Evolutionary conservation across 1,140 invertebrate genomes (phyloP).

Genomic region (Drosophila serrata): DNA sequence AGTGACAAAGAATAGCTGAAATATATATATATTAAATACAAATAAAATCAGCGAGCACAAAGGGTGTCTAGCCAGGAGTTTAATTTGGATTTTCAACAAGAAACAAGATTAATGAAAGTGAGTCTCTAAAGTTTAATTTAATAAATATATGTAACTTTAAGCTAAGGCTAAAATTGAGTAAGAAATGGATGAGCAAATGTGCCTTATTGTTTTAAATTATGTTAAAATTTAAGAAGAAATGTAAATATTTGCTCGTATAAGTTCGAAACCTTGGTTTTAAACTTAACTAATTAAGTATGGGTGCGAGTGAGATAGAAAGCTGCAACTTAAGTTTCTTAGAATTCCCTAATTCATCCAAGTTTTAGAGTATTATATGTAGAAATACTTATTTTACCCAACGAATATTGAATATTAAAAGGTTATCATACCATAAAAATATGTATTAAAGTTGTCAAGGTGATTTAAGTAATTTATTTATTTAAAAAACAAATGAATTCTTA

Average conservation of each 20-base stretch:
- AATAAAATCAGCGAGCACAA: background rate
- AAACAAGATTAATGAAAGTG: conserved; percentile 5
- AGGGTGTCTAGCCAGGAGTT: conserved; percentile 24
- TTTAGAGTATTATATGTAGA: too few species aligned
- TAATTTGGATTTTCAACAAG: background rate
- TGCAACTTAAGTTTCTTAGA: too few species aligned
- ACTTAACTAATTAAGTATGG: too few species aligned
- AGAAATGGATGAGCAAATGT: too few species aligned
- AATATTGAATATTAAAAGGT: background rate
- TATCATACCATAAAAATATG: too few species aligned
- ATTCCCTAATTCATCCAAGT: too few species aligned
- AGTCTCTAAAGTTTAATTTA: conserved; percentile 2
- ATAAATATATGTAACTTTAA: background rate
- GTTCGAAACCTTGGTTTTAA: too few species aligned
- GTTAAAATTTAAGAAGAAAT: background rate
- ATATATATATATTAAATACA: conserved; percentile 6
- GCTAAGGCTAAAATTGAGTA: background rate
- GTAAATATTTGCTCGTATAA: too few species aligned
- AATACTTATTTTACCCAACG: too few species aligned
- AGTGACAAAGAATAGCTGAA: conserved; percentile 28
- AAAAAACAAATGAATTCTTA: background rate
- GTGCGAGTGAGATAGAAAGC: too few species aligned
- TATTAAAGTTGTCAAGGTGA: too few species aligned
- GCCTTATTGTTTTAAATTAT: too few species aligned
- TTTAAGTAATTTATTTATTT: background rate